Conservation (phyloP, 2,113 vertebrate species). For the Globicephala melas region DNA sequence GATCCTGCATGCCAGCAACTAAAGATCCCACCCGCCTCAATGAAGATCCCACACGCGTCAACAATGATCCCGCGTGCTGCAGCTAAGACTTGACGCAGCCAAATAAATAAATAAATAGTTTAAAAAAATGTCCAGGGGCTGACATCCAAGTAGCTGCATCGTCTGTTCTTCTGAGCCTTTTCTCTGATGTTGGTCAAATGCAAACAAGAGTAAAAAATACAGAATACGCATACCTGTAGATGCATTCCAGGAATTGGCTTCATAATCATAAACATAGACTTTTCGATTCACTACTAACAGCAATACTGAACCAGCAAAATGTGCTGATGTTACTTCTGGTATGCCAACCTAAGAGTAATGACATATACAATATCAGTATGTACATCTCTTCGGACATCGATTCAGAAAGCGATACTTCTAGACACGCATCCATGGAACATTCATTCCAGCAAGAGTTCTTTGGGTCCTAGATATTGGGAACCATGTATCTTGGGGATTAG, state of each 20-base stretch:
- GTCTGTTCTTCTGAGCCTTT: not conserved
- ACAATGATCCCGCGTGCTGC: too few species aligned
- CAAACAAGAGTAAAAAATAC: not conserved
- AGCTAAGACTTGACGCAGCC: too few species aligned
- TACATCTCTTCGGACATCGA: fast-evolving
- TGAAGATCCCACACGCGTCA: too few species aligned
- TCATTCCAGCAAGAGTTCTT: not conserved
- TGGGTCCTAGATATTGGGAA: not conserved
- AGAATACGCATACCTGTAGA: not conserved
- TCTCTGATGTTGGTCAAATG: not conserved
- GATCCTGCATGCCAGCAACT: too few species aligned
- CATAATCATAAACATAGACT: not conserved
- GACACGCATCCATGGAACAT: not conserved
- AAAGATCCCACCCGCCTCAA: too few species aligned
- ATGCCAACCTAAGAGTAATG: not conserved
- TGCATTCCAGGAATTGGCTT: fast-evolving
- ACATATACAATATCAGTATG: fast-evolving
- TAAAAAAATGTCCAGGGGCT: not conserved
- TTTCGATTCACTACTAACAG: constrained; percentile 39
- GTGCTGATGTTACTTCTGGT: not conserved
- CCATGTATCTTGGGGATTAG: not conserved
- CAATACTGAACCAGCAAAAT: not conserved
- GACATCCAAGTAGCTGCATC: not conserved
- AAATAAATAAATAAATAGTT: too few species aligned
- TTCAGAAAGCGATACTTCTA: not conserved